phyloP scores from a whole-genome alignment of 2,113 vertebrate genomes.

The Euleptes europaea region DNA sequence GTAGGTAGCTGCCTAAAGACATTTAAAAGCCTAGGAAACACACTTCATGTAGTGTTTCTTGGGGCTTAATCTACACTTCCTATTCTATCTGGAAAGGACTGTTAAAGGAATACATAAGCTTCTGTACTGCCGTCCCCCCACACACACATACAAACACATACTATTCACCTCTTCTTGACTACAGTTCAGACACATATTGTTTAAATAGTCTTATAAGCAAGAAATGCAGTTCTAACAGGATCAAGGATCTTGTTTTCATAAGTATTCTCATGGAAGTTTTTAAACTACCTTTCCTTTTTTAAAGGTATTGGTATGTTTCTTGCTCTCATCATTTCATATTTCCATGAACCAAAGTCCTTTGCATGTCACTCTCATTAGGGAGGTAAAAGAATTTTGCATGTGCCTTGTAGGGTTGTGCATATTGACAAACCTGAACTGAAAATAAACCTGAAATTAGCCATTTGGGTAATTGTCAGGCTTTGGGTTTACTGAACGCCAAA shows the following conservation, averaged over 20 bases:
- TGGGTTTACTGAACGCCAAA: too few relatives aligned
- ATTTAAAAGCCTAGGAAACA: not conserved
- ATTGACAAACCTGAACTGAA: too few relatives aligned
- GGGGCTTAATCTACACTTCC: not conserved
- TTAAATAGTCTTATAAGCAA: not conserved
- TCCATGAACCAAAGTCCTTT: too few relatives aligned
- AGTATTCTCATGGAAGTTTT: not conserved
- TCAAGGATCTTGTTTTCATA: not conserved
- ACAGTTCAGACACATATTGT: not conserved
- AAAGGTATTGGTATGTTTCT: not conserved
- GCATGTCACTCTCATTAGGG: too few relatives aligned
- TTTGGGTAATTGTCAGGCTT: too few relatives aligned
- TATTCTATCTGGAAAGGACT: slow-evolving; percentile 11
- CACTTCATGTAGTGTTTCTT: not conserved
- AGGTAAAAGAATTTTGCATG: too few relatives aligned
- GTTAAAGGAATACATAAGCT: not conserved
- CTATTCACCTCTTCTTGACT: not conserved
- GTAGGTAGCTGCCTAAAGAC: slow-evolving; percentile 1
- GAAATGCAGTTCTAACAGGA: not conserved
- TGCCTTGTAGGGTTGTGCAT: too few relatives aligned
- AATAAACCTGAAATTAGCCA: too few relatives aligned
- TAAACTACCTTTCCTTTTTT: not conserved
- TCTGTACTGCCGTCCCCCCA: not conserved
- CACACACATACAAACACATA: not conserved
- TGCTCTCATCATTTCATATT: not conserved